Evolutionary conservation across 2,113 vertebrate species (phyloP).

Genomic region (Orycteropus afer): DNA sequence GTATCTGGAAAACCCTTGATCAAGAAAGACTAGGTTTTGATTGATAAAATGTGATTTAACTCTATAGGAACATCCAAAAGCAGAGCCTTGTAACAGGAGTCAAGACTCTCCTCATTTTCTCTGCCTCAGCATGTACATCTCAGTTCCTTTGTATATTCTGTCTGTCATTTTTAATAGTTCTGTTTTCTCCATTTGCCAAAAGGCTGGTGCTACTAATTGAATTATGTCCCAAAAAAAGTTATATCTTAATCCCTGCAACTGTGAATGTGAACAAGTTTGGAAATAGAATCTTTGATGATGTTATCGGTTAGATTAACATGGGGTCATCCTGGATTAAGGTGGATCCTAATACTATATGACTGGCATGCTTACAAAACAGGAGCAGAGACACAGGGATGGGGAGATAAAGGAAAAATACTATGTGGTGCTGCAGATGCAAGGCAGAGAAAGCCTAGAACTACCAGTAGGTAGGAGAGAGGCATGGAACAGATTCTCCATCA

Average conservation of each 20-base stretch:
- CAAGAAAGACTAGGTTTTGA: not conserved
- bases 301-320: not conserved
- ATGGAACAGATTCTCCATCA: not conserved
- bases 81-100: not conserved
- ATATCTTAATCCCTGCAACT: not conserved
- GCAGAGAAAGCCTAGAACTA: not conserved
- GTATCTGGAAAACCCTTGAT: not conserved
- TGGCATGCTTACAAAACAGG: not conserved
- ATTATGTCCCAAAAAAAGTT: not conserved
- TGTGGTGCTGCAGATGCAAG: not conserved
- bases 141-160: not conserved
- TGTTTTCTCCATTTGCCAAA: too few species aligned
- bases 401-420: not conserved
- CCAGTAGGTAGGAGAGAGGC: not conserved
- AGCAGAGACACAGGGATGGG: not conserved
- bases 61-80: not conserved
- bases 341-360: not conserved
- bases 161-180: not conserved
- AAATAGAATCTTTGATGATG: not conserved
- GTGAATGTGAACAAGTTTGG: not conserved
- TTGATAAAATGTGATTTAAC: not conserved
- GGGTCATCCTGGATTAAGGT: not conserved
- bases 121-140: rapidly evolving
- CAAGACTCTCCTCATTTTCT: not conserved
- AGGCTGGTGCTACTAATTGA: not conserved